These are phyloP conservation scores for Drosophila demipolita DNA, from an alignment of 2,888 invertebrate genomes.

Conservation along the genomic window DNA sequence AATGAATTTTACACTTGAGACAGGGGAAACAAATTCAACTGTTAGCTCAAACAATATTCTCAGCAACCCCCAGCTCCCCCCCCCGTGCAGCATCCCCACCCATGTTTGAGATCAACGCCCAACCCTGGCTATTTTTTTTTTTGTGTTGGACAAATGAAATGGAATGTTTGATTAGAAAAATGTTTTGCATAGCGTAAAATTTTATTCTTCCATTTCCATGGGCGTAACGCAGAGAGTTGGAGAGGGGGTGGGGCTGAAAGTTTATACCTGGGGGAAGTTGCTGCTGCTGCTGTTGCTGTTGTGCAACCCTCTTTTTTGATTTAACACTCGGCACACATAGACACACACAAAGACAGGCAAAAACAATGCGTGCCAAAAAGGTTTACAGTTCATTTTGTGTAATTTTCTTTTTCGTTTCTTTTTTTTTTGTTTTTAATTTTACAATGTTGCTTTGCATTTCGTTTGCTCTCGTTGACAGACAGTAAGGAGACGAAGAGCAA, in stretches of 20 bases:
- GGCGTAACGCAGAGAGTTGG: constrained; percentile 50
- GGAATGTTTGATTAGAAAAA: constrained; percentile 81
- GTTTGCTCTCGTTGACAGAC: constrained; percentile 19
- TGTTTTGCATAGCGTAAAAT: constrained; percentile 79
- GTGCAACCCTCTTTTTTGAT: constrained; percentile 62
- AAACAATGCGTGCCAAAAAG: constrained; percentile 71
- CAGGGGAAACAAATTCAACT: constrained; percentile 41
- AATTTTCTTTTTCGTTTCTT: constrained; percentile 43
- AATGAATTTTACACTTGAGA: constrained; percentile 81
- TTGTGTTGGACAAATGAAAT: constrained; percentile 62
- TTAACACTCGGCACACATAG: constrained; percentile 28
- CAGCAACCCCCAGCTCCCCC: neutral
- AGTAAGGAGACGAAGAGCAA: constrained; percentile 2
- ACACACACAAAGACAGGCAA: constrained; percentile 19
- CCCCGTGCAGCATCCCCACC: neutral
- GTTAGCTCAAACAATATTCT: constrained; percentile 1
- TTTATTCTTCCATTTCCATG: constrained; percentile 57
- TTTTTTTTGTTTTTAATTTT: constrained; percentile 17
- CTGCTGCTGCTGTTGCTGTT: neutral
- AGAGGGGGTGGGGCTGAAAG: neutral
- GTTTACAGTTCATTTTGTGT: constrained; percentile 79
- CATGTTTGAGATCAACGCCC: neutral
- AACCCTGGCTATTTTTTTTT: neutral
- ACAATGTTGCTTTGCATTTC: constrained; percentile 66
- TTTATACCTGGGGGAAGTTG: constrained; percentile 45